Evolutionary conservation across 2,113 vertebrate species (phyloP), one percentile per base, ranked within the genome.

Genomic region (Lophochroa leadbeateri): DNA sequence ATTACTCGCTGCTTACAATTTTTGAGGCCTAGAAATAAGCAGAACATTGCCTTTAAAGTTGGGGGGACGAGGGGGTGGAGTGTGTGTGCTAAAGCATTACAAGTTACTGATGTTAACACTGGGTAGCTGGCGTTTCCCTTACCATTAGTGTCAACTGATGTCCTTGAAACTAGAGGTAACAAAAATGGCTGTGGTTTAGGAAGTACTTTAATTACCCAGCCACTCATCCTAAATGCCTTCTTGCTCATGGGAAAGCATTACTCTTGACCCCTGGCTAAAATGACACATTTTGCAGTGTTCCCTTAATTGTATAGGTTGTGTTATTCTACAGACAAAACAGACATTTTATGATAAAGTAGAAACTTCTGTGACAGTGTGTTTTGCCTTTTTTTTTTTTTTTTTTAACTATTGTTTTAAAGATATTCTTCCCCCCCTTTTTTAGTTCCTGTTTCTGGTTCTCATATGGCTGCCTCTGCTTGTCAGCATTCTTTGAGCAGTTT

Each of bases 371-470:
- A 69, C 49, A 27, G 13, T 37, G 20, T 76, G 55, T 78, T 60
- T 89, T 75, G 63, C 43, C 50, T 60, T 92, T 79, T 74, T 37
- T 75, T 53, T 19, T 17, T 71, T 50, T 11, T 9, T 7, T 29
- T 53, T 55, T 7, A 89, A 88, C 57, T 76, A 52, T 91, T 92
- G 43, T 80, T 97, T 95, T 94, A 96, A 92, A 94, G 95, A 50
- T 78, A 29, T 80, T 69, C 94, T 95, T 97, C 82, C 94, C 87
- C 91, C 90, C 94, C 67, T 95, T 90, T 94, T 98, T 75, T 84
- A 98, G 98, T 97, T 93, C 91, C 97, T 37, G 96, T 57, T 90
- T 97, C 96, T 95, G 97, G 94, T 93, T 97, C 96, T 44, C 96
- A 96, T 28, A 74, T 94, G 33, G 95, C 96, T 80, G 91, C 98